Evolutionary conservation across 2,888 invertebrate species (phyloP), one percentile per base, ranked within the genome.

Genomic region (Hesperia comma): DNA sequence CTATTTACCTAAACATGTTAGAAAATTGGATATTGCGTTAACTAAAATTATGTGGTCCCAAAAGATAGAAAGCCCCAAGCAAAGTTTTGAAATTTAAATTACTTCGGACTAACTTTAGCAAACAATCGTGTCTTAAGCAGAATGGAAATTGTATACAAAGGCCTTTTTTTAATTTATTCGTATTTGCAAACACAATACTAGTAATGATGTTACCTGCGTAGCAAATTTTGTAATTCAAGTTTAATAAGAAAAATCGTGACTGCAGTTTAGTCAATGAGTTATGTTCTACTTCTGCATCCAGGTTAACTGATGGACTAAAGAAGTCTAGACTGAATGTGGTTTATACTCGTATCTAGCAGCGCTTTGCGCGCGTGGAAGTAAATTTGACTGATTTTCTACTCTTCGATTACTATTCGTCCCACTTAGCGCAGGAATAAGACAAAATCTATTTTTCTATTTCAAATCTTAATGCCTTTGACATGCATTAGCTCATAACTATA

Each of bases 71-170:
- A 78, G 79, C 74, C 78, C 79, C 78, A 78, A 82, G 87, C 86
- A 81, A 85, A 87, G 88, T 88, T 90, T 87, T 82, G 84, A 90
- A 87, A 86, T 88, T 88, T 85, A 89, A 90, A 90, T 90, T 82
- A 85, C 85, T 86, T 84, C 74, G 84, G 80, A 80, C 82, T 78
- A 80, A 87, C 80, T 88, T 85, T 78, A 77, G 79, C 85, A 85
- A 79, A 86, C 84, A 87, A 84, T 86, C 81, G 83, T 79, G 76
- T 83, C 79, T 76, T 83, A 78, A 82, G 78, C 78, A 79, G 74
- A 81, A 81, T 80, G 79, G 75, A 81, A 83, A 82, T 84, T 84
- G 81, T 84, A 80, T 78, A 84, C 84, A 84, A 83, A 77, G 79
- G 75, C 73, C 76, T 79, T 82, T 80, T n/a, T 85, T 84, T 82